Percentiles rank a stretch among this genome's conserved stretches.
phyloP scores from a whole-genome alignment of 2,113 vertebrate genomes.

The Mola mola region DNA sequence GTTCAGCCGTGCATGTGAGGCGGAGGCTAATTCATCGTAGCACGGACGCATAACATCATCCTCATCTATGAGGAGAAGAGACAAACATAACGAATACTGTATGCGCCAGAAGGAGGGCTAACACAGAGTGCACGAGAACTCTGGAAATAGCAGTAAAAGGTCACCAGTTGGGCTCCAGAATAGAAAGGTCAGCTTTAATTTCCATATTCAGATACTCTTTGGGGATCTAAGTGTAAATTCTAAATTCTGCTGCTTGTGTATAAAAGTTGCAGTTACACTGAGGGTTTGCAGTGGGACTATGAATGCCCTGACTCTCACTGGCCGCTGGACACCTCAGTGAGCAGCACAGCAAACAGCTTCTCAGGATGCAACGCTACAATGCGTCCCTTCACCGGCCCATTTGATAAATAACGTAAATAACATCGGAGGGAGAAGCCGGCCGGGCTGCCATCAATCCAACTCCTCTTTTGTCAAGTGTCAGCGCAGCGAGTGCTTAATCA shows the following conservation, averaged over 20 bases:
- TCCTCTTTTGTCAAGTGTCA: conserved; percentile 68
- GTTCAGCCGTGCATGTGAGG: conserved; percentile 40
- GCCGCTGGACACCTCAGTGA: conserved; percentile 26
- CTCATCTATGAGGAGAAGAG: conserved; percentile 18
- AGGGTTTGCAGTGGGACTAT: conserved; percentile 48
- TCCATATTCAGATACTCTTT: conserved; percentile 29
- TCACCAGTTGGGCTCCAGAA: conserved; percentile 36
- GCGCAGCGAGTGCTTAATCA: conserved; percentile 73
- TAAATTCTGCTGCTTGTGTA: conserved; percentile 22
- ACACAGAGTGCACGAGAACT: conserved; percentile 37
- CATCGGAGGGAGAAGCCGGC: conserved; percentile 33
- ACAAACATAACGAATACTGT: neutral
- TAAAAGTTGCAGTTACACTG: conserved; percentile 22
- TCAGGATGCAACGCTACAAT: conserved; percentile 20
- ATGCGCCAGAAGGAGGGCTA: conserved; percentile 23
- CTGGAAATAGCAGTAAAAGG: conserved; percentile 72
- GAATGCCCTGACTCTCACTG: conserved; percentile 54
- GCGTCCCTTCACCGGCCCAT: conserved; percentile 50
- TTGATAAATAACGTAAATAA: conserved; percentile 70
- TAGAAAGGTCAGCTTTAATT: conserved; percentile 53
- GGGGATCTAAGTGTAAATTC: conserved; percentile 1
- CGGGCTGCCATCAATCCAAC: conserved; percentile 60
- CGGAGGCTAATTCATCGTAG: conserved; percentile 57
- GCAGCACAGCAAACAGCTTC: conserved; percentile 22
- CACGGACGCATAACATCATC: conserved; percentile 40